Conservation (phyloP, 1,140 invertebrate species). For the Neodiprion fabricii region DNA sequence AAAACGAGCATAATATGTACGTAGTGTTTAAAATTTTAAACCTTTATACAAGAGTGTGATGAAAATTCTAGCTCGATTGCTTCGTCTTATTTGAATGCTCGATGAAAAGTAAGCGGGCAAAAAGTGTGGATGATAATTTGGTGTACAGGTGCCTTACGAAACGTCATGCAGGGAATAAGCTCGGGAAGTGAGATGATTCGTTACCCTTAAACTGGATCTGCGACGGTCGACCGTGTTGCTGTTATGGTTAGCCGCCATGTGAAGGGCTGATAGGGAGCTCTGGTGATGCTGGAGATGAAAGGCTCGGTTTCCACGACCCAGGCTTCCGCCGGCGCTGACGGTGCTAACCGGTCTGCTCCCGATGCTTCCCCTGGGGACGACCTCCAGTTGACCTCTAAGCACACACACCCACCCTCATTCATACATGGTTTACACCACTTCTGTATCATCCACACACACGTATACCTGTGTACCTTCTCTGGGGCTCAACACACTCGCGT, state of each 20-base stretch:
- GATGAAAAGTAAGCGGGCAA: no score
- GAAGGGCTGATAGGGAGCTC: slow-evolving; percentile 54
- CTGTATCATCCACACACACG: background rate
- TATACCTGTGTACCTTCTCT: background rate
- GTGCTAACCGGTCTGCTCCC: slow-evolving; percentile 54
- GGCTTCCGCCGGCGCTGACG: slow-evolving; percentile 52
- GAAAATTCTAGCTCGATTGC: no score
- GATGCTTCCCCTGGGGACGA: slow-evolving; percentile 50
- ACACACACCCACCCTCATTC: slow-evolving; percentile 50
- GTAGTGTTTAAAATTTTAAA: no score
- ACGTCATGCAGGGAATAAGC: slow-evolving; percentile 24
- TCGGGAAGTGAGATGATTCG: slow-evolving; percentile 38
- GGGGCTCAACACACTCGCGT: background rate
- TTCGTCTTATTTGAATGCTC: no score
- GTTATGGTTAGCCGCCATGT: slow-evolving; percentile 49
- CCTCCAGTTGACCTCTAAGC: slow-evolving; percentile 60
- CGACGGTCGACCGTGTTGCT: slow-evolving; percentile 55
- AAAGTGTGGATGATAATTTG: background rate
- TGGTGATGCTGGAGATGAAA: slow-evolving; percentile 56
- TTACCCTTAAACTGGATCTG: slow-evolving; percentile 60
- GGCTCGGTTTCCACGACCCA: slow-evolving; percentile 53
- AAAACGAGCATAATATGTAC: no score
- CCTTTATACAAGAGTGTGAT: no score
- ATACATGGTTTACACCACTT: slow-evolving; percentile 49
- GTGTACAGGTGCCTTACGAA: slow-evolving; percentile 18